A percentile compares a stretch with the other conserved stretches of the same genome.
phyloP scores from a whole-genome alignment of 2,113 vertebrate genomes.

The Ailurus styani region DNA sequence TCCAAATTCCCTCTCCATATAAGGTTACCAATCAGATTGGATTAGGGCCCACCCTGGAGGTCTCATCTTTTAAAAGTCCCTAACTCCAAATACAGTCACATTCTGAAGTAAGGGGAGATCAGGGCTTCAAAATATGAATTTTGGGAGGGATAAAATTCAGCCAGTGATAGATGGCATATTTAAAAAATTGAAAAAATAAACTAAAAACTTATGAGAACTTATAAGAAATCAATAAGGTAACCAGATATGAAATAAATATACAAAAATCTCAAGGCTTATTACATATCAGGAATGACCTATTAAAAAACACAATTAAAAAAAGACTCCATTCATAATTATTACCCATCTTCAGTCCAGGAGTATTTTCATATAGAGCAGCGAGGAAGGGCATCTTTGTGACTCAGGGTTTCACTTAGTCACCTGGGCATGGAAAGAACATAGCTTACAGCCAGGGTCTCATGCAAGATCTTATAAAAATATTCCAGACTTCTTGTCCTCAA shows the following conservation, averaged over 20 bases:
- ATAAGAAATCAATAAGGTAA: neutral
- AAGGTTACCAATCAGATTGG: neutral
- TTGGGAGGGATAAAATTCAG: neutral
- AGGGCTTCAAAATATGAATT: neutral
- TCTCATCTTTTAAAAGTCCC: neutral
- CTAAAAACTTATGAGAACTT: neutral
- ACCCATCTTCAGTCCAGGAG: neutral
- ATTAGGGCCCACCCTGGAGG: neutral
- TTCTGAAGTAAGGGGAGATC: neutral
- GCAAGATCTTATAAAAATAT: neutral
- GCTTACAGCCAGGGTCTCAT: neutral
- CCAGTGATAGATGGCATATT: neutral
- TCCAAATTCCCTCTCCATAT: neutral
- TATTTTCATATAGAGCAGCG: neutral
- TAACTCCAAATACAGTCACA: neutral
- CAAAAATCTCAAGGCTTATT: neutral
- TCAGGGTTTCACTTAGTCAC: neutral
- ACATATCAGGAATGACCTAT: neutral
- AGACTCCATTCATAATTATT: neutral
- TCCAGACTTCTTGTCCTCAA: neutral
- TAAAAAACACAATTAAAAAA: neutral
- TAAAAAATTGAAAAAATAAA: neutral
- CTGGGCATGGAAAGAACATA: neutral
- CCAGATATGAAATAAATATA: neutral
- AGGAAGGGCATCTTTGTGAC: neutral